phyloP scores from a whole-genome alignment of 2,888 invertebrate genomes.

The Coleophora deauratella region DNA sequence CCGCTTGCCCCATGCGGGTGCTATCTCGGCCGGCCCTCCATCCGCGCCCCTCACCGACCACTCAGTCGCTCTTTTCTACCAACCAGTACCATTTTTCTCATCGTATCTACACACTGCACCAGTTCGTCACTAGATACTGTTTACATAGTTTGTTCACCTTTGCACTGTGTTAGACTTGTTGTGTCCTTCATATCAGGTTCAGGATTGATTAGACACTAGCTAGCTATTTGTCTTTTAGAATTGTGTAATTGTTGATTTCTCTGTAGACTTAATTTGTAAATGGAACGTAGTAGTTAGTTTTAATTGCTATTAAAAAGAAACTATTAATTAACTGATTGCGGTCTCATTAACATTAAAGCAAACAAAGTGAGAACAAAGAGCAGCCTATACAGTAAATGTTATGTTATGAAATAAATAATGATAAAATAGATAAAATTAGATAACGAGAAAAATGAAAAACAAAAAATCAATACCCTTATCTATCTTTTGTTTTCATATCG shows the following conservation, averaged over 20 bases:
- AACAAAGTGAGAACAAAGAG: too few species aligned
- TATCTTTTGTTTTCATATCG: neutral
- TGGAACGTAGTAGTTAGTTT: too few species aligned
- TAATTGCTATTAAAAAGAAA: too few species aligned
- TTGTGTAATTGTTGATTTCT: too few species aligned
- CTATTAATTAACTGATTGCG: too few species aligned
- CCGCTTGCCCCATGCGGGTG: constrained; percentile 84
- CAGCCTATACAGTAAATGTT: too few species aligned
- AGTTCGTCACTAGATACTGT: constrained; percentile 20
- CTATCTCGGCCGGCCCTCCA: constrained; percentile 61
- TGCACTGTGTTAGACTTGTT: constrained; percentile 8
- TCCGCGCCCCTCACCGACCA: constrained; percentile 34
- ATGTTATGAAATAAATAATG: too few species aligned
- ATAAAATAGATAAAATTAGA: too few species aligned
- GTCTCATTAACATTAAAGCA: too few species aligned
- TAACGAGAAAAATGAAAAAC: too few species aligned
- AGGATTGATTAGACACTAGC: constrained; percentile 34
- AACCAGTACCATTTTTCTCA: constrained; percentile 20
- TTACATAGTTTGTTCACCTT: constrained; percentile 29
- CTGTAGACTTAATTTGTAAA: too few species aligned
- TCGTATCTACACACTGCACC: constrained; percentile 43
- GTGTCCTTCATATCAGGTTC: too few species aligned
- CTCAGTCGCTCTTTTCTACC: constrained; percentile 24
- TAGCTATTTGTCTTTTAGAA: constrained; percentile 19
- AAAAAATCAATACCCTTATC: neutral